Evolutionary conservation across 2,888 invertebrate species (phyloP), one percentile per base, ranked within the genome.

Genomic region (Conus canariensis): DNA sequence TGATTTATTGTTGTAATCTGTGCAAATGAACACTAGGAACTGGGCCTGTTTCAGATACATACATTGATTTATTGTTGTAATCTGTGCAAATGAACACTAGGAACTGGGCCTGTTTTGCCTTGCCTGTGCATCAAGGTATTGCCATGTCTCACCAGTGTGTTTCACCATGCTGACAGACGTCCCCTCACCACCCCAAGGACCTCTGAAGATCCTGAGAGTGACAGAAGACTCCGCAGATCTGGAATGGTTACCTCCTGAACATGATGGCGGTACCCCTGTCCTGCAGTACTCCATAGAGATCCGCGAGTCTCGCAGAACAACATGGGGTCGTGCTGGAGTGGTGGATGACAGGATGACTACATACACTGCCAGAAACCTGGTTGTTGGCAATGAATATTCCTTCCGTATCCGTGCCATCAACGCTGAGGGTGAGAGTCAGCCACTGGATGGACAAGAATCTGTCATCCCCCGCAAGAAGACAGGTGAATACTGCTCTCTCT

Each of bases 361-460:
- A 85, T 98, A 97, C 96, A 97, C 94, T 92, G 98, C 99, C 88
- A 98, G 98, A 94, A 99, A 99, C 96, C 97, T 99, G 92, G 97
- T 97, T 5, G 98, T 99, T 60, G 99, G 99, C 91, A 97, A 97
- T 94, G 98, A 98, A 89, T 99, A 99, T 96, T 99, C 99, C 93
- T 99, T 99, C 97, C 97, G 99, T 91, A 99, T 99, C 0, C 98
- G 98, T 97, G 99, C 99, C 92, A 99, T 99, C 96, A 99, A 99
- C 96, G 98, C 99, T 95, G 99, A 99, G 95, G 99, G 99, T 60
- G 98, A 98, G 93, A 99, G 99, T 0, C 99, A 99, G 93, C 99
- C 99, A 16, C 98, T 98, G 0, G 96, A 95, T 45, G 99, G 99
- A 22, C 99, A 93, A 30, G 98, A 99, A 95, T 98, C 99, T 12